Base-by-base conservation (phyloP, 2,888 invertebrate species). In the Rhagophthalmus giganteus region DNA sequence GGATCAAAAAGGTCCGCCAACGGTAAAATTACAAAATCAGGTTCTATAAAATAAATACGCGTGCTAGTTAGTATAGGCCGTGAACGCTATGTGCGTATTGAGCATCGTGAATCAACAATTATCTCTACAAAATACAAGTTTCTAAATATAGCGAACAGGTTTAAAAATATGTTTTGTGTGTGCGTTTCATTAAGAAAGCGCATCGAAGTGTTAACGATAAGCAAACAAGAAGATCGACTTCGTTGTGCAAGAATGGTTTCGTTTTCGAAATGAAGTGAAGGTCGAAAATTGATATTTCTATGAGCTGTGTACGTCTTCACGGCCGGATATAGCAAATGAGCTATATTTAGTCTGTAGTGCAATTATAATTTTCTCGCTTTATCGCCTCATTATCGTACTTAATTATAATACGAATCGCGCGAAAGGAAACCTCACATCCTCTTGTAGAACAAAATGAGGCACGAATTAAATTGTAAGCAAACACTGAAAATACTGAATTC, bases 71-170 rank as follows among this genome's bases (percentile, higher is more conserved):
- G n/a, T n/a, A n/a, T n/a, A 3, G 7, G 20, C 20, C 25, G 33
- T 20, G 25, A 9, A 20, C 16, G 12, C 26, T 26, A 35, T 16
- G 16, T 20, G 20, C 35, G 34, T 14, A 30, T 30, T 7, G 12
- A 15, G 16, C 25, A 26, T 39, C 38, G 38, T 46, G 46, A 46
- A 46, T 46, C 46, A 46, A 46, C 46, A 46, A 31, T 39, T 38
- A 38, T 37, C 30, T 41, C 31, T 31, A 31, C 7, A 50, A 31
- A 44, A 50, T 50, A 50, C 33, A 32, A 28, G 50, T 39, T 38
- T 50, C 50, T 50, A 50, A 42, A 50, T 42, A 44, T 44, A 50
- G 26, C 39, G 6, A 51, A 51, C 50, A 39, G 45, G 50, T 51
- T 51, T 51, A 39, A 51, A 45, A 51, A 50, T 46, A 46, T 16